Conservation (phyloP, 2,113 vertebrate genomes). For the Cynopterus brachyotis region DNA sequence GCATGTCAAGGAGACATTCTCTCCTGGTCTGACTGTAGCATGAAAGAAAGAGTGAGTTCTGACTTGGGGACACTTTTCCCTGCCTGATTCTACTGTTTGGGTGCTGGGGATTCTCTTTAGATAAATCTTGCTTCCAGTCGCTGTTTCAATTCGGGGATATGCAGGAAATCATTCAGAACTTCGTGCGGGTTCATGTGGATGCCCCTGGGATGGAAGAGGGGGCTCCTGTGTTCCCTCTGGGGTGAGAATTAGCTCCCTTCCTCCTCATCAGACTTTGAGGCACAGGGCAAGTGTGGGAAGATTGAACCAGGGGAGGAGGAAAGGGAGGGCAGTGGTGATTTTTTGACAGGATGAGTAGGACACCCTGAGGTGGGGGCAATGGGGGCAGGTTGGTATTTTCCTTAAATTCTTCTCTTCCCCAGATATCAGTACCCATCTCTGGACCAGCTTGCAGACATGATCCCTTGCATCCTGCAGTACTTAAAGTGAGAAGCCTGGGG, state of each 20-base stretch:
- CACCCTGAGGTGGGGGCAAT: too few relatives aligned
- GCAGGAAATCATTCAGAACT: conserved; percentile 96
- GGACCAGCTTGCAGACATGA: conserved; percentile 94
- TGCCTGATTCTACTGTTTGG: conserved; percentile 40
- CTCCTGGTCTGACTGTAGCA: neutral
- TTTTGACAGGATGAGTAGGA: neutral
- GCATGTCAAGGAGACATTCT: neutral
- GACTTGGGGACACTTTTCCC: neutral
- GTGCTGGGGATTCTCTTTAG: conserved; percentile 79
- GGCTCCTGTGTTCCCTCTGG: conserved; percentile 87
- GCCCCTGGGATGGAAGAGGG: conserved; percentile 93
- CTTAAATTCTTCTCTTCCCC: neutral
- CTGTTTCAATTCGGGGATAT: conserved; percentile 93
- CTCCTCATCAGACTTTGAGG: neutral
- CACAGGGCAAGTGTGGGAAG: neutral
- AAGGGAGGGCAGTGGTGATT: neutral
- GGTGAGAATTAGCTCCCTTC: conserved; percentile 80
- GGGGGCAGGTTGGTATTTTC: neutral
- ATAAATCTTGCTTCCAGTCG: conserved; percentile 92
- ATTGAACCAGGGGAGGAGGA: neutral
- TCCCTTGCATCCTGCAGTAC: conserved; percentile 91
- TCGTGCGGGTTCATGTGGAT: conserved; percentile 92
- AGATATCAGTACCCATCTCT: conserved; percentile 93
- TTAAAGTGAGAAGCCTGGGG: conserved; percentile 89
- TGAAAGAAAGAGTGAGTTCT: neutral